Base-by-base conservation (phyloP, 2,888 invertebrate genomes). In the Dilophus febrilis region DNA sequence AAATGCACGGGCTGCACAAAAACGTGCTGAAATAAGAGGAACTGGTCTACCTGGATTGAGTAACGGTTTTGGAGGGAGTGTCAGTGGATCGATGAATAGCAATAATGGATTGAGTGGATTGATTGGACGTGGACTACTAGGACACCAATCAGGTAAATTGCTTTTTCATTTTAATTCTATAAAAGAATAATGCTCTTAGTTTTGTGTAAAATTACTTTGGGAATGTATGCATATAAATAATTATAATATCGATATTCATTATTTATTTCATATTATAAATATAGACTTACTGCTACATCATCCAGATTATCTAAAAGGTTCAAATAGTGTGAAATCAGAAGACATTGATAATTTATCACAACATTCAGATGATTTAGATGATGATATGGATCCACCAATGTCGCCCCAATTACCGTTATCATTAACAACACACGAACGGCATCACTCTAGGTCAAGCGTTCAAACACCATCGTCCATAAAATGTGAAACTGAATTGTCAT, bases 1-100 rank as follows among this genome's bases (percentile, higher is more conserved):
- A 60, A 95, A 95, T 57, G 94, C 95, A 0, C 71, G 97, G 38
- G 95, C 95, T 2, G 92, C 92, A 2, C 87, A 90, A 57, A 90
- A 94, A 55, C 71, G 94, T 32, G 90, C 90, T 3, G 88, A 90
- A 64, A 67, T 81, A 53, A 67, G 83, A 46, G 70, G 80, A 37
- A 41, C 57, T 36, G 28, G 33, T 26, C 55, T 57, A 0, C 50
- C 57, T 2, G 58, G 60, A 35, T 4, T 4, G 4, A 8, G 22
- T 22, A 63, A 63, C 40, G 62, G 62, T 1, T 63, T 58, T 43
- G 42, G 18, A 5, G 35, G 40, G 6, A 29, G 18, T 13, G 5
- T 6, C 4, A 22, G 22, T 22, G 22, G 22, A 6, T 22, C 29
- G 3, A 31, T 36, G 17, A 36, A 36, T 26, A n/a, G 33, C 13